Percentiles rank a stretch among this genome's conserved stretches.
Evolutionary conservation across 1,140 invertebrate species (phyloP).

Genomic region (Trichogramma pretiosum): DNA sequence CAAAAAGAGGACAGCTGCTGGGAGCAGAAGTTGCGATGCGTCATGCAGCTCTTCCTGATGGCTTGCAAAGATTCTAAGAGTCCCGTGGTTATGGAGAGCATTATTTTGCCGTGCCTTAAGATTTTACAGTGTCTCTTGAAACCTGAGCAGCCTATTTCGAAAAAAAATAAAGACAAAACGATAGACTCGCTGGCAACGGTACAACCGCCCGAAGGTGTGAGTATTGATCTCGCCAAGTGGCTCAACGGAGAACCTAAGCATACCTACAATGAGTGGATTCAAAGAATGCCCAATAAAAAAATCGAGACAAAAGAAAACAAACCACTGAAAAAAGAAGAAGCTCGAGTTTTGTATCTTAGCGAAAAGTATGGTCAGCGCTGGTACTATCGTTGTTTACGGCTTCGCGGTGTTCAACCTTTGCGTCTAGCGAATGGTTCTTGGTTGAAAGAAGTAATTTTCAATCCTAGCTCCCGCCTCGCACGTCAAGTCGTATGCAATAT

Average conservation of each 20-base stretch:
- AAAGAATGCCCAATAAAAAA: slow-evolving; percentile 46
- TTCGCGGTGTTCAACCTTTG: slow-evolving; percentile 40
- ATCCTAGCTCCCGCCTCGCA: slow-evolving; percentile 78
- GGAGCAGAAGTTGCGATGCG: slow-evolving; percentile 84
- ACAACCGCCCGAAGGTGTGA: slow-evolving; percentile 51
- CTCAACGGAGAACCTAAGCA: slow-evolving; percentile 63
- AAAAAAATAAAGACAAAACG: slow-evolving; percentile 52
- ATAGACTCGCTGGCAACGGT: slow-evolving; percentile 47
- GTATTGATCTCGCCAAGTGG: slow-evolving; percentile 69
- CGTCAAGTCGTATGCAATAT: slow-evolving; percentile 83
- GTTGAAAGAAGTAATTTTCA: slow-evolving; percentile 84
- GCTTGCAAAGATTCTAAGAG: slow-evolving; percentile 61
- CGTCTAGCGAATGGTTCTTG: slow-evolving; percentile 62
- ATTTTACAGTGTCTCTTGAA: slow-evolving; percentile 74
- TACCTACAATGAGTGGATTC: slow-evolving; percentile 64
- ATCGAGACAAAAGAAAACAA: slow-evolving; percentile 27
- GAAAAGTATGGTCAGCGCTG: slow-evolving; percentile 70
- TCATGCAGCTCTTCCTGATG: slow-evolving; percentile 77
- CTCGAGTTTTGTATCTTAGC: slow-evolving; percentile 54
- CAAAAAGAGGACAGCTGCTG: slow-evolving; percentile 91
- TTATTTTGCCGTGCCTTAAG: slow-evolving; percentile 74
- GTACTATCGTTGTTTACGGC: slow-evolving; percentile 41
- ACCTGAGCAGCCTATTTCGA: slow-evolving; percentile 52
- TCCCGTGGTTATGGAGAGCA: slow-evolving; percentile 66
- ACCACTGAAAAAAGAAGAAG: slow-evolving; percentile 41